Evolutionary conservation across 2,113 vertebrate genomes (phyloP), one percentile per base, ranked within the genome.

Genomic region (Centropus bengalensis): DNA sequence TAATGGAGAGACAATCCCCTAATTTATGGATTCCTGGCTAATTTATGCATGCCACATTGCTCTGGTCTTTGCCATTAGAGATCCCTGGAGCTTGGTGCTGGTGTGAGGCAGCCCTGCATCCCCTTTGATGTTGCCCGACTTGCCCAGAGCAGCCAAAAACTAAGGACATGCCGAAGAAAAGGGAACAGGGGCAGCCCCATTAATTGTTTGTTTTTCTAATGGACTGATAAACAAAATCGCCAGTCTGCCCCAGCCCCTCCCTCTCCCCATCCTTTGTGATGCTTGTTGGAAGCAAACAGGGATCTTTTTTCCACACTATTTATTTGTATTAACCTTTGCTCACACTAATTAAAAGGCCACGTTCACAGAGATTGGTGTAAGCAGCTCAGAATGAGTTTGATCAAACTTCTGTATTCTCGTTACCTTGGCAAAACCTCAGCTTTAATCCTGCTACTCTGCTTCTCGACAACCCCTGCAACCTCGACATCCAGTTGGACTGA

Each of bases 21-120:
- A 96, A 96, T 97, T 97, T 94, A 96, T 92, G 92, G 93, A 97
- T 97, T 96, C 88, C 83, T 94, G 84, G 92, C 92, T 97, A 96
- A 97, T 97, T 96, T 97, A 97, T 96, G 94, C 93, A 96, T 86
- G 88, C 93, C 96, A 96, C 93, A 97, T 91, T 95, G 94, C 95
- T 97, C 95, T 96, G 88, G 90, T 94, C 89, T 96, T 93, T 94
- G 87, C 96, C 96, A 92, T 94, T 86, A 91, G 93, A 92, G 80
- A 96, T 96, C 91, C 79, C 80, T 94, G 88, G 95, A n/a, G 42
- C 96, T 97, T 97, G 94, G 91, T 12, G 51, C 49, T 86, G 75
- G 95, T 96, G 93, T 82, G 90, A 97, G 86, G 89, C 94, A 96
- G 95, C 74, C 74, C 73, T 68, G 55, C 36, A 11, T 73, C 54